Evolutionary conservation across 2,888 invertebrate species (phyloP).

Genomic region (Diplolepis rosae): DNA sequence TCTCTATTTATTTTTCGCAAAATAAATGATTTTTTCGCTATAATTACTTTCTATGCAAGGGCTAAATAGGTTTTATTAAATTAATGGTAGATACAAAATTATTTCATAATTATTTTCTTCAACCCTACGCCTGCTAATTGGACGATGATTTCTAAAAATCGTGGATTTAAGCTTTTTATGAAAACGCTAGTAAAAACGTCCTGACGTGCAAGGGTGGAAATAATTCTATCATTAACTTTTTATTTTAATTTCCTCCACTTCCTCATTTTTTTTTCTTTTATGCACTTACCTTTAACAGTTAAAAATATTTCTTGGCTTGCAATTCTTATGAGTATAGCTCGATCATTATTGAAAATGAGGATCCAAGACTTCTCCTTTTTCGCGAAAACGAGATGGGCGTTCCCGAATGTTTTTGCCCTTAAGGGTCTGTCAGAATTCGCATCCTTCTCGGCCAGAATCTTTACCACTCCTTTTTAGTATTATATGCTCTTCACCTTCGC

Average conservation of each 20-base stretch:
- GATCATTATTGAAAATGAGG: conserved; percentile 26
- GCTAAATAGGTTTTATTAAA: too few species aligned
- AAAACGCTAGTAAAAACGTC: too few species aligned
- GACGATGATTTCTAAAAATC: too few species aligned
- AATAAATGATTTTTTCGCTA: too few species aligned
- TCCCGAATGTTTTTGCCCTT: background rate
- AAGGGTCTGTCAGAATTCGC: background rate
- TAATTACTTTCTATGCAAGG: too few species aligned
- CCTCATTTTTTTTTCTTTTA: background rate
- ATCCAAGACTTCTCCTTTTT: conserved; percentile 5
- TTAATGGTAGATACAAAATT: too few species aligned
- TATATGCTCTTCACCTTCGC: background rate
- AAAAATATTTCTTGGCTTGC: conserved; percentile 1
- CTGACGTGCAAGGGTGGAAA: too few species aligned
- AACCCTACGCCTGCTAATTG: too few species aligned
- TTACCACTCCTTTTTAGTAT: conserved; percentile 12
- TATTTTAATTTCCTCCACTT: background rate
- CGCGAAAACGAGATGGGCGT: conserved; percentile 27
- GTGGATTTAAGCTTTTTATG: too few species aligned
- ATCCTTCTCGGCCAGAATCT: background rate
- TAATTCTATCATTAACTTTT: background rate
- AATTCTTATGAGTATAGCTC: conserved; percentile 7
- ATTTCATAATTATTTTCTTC: too few species aligned
- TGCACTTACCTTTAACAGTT: background rate
- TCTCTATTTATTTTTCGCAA: too few species aligned